Conservation (phyloP, 2,888 invertebrate species). For the Diaprepes abbreviatus region DNA sequence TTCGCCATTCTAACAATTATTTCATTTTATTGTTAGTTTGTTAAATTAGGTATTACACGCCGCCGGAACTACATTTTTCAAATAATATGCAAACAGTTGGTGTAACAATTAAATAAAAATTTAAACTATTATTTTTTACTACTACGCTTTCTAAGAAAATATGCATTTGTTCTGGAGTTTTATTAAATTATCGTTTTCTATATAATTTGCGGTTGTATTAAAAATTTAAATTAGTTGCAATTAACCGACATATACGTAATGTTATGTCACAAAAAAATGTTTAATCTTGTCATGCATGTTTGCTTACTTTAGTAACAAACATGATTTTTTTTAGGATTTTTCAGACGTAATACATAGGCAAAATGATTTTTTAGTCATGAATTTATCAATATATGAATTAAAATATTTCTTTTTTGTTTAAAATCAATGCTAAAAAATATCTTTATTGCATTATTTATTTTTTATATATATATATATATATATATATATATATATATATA, state of each 20-base stretch:
- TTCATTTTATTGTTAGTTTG: background rate
- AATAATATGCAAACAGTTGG: slow-evolving; percentile 20
- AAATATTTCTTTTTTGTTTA: too few relatives aligned
- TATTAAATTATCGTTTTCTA: background rate
- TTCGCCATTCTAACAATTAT: background rate
- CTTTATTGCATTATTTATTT: too few relatives aligned
- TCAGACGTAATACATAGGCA: background rate
- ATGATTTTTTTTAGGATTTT: too few relatives aligned
- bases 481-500: too few relatives aligned
- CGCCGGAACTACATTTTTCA: slow-evolving; percentile 17
- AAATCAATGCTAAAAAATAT: too few relatives aligned
- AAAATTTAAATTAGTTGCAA: slow-evolving; percentile 8
- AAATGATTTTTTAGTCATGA: background rate
- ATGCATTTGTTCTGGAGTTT: slow-evolving; percentile 18
- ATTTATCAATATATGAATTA: too few relatives aligned
- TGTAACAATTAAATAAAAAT: slow-evolving; percentile 1
- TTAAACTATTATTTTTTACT: slow-evolving; percentile 19
- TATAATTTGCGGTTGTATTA: background rate
- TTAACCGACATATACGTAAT: background rate
- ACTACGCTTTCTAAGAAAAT: slow-evolving; percentile 32
- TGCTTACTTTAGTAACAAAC: too few relatives aligned
- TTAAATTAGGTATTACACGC: background rate
- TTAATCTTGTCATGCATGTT: too few relatives aligned
- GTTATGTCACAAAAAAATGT: background rate
- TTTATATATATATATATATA: too few relatives aligned